Percentiles rank a stretch among this genome's conserved stretches.
These are phyloP conservation scores for Cinclus mexicanus DNA, from an alignment of 2,113 vertebrate species.

Conservation along the genomic window DNA sequence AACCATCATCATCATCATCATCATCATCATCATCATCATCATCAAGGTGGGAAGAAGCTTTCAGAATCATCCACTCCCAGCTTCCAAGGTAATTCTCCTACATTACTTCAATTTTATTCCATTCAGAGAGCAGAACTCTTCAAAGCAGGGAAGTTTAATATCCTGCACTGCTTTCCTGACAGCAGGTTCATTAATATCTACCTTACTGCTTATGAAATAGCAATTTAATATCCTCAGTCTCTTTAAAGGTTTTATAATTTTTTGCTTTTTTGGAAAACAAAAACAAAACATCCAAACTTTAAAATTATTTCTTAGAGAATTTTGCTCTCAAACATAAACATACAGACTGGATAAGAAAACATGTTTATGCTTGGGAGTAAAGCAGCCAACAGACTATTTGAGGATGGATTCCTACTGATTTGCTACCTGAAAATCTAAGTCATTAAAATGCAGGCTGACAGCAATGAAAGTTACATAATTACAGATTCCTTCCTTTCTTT, in stretches of 20 bases:
- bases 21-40: neutral
- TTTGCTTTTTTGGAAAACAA: neutral
- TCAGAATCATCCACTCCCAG: neutral
- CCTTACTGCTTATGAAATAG: neutral
- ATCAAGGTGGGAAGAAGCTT: neutral
- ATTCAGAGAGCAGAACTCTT: neutral
- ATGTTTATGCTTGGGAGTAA: neutral
- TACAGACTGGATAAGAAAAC: neutral
- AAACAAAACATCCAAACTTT: neutral
- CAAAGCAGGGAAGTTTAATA: neutral
- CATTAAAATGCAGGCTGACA: neutral
- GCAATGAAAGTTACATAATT: neutral
- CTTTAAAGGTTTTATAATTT: neutral
- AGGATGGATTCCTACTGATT: neutral
- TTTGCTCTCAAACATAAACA: neutral
- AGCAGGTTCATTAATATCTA: neutral
- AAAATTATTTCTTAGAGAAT: neutral
- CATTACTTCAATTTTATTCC: neutral
- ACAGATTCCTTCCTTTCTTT: neutral
- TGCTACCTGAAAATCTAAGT: neutral
- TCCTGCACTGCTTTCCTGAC: neutral
- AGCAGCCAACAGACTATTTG: neutral
- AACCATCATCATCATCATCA: neutral
- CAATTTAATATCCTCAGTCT: neutral
- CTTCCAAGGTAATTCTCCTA: neutral